phyloP scores from a whole-genome alignment of 2,888 invertebrate genomes.

The Osedax frankpressi region DNA sequence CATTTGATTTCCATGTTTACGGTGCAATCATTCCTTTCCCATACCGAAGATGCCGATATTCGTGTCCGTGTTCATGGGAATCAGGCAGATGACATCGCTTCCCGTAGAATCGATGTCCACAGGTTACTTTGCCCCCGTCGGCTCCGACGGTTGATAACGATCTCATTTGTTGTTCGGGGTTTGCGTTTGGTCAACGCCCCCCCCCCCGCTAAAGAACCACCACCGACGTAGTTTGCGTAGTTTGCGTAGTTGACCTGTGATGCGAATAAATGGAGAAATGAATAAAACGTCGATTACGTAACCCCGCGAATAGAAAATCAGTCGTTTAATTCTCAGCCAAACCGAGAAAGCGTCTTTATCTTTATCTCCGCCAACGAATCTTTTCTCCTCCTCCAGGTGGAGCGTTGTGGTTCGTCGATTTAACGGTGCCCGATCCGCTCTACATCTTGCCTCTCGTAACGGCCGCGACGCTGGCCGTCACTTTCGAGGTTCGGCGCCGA shows the following conservation, averaged over 20 bases:
- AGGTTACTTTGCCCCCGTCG: too few relatives aligned
- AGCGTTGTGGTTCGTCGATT: conserved; percentile 77
- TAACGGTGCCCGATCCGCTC: conserved; percentile 78
- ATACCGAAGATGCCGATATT: conserved; percentile 61
- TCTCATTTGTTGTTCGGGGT: too few relatives aligned
- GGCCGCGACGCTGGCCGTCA: conserved; percentile 64
- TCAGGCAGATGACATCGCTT: conserved; percentile 73
- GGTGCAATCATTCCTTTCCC: too few relatives aligned
- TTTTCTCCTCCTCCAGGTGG: conserved; percentile 55
- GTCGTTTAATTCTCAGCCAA: not conserved
- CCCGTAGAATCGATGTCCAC: conserved; percentile 77
- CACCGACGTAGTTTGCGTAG: too few relatives aligned
- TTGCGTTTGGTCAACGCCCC: too few relatives aligned
- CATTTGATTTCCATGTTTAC: too few relatives aligned
- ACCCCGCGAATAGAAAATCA: not conserved
- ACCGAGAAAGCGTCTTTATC: not conserved
- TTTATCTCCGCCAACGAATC: not conserved
- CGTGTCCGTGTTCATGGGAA: conserved; percentile 75
- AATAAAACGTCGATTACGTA: too few relatives aligned
- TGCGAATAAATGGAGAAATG: too few relatives aligned
- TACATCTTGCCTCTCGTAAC: conserved; percentile 75
- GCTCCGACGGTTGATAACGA: too few relatives aligned
- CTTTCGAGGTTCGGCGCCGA: conserved; percentile 63
- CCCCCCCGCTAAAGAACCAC: too few relatives aligned
- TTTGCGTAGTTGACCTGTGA: too few relatives aligned